Percentiles rank a stretch among this genome's conserved stretches.
Conservation (phyloP, 2,888 invertebrate genomes). For the Sesia bembeciformis region DNA sequence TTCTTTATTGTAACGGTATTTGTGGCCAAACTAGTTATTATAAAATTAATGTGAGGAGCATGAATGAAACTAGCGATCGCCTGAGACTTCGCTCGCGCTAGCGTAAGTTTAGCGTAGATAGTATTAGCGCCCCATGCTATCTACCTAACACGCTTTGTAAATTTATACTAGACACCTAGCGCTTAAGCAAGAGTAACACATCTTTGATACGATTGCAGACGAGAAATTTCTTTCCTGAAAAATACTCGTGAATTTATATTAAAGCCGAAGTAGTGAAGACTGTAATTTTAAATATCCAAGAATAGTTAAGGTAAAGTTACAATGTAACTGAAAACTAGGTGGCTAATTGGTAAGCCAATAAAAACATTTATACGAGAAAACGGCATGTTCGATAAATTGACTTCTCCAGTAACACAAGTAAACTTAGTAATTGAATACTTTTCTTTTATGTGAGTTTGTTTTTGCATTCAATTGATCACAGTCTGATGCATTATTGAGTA, state of each 20-base stretch:
- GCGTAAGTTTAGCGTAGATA: too few species aligned
- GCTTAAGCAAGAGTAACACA: too few species aligned
- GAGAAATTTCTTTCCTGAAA: background rate
- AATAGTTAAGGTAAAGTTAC: background rate
- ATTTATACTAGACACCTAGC: too few species aligned
- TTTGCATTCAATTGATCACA: slow-evolving; percentile 3
- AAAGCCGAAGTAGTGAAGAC: background rate
- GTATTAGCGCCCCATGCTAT: too few species aligned
- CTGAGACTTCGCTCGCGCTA: too few species aligned
- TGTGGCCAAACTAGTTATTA: too few species aligned
- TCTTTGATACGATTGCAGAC: too few species aligned
- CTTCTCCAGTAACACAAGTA: slow-evolving; percentile 30
- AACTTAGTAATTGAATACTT: slow-evolving; percentile 37
- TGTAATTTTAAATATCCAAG: background rate
- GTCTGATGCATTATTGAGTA: too few species aligned
- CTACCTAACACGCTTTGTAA: too few species aligned
- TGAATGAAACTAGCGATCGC: too few species aligned
- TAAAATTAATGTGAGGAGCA: too few species aligned
- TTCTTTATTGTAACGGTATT: too few species aligned
- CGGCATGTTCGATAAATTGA: slow-evolving; percentile 19
- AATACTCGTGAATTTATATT: background rate
- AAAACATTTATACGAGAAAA: slow-evolving; percentile 39
- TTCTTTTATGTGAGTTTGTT: slow-evolving; percentile 26
- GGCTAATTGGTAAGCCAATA: slow-evolving; percentile 15
- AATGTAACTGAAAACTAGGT: background rate